Evolutionary conservation across 2,797 vertebrate genomes (phyloP), one percentile per base, ranked within the genome.

Genomic region (Otus scops): DNA sequence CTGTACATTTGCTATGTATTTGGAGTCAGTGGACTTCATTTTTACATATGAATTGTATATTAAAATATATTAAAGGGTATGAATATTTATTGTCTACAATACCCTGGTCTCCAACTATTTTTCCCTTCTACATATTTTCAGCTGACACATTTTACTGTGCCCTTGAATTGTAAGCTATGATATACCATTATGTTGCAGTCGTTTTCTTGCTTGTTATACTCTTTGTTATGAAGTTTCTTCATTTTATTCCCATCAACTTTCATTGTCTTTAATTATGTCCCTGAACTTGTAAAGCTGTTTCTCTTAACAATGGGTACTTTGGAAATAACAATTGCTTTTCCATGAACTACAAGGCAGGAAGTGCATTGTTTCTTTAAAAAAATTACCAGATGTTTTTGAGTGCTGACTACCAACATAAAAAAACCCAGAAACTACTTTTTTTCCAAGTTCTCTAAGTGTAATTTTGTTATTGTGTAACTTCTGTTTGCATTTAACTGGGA

Each of bases 181-280:
- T 77, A 86, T 4, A 78, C 60, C 77, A 85, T 89, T 36, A 76
- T 24, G 87, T 84, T 89, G 83, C 68, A 92, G 67, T 81, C 0
- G 1, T 93, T 95, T 60, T 53, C 84, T 93, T 65, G 60, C 67
- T 93, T 94, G 92, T 96, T 96, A 83, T 11, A 88, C 74, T 77
- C 95, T 88, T 91, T 94, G 84, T 96, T 81, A 76, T n/a, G 61
- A 88, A 93, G 92, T 69, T 93, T 92, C 86, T 96, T 97, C 79
- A 94, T 96, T 97, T 97, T 59, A 96, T 95, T 96, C 89, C 89
- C 91, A 97, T 95, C 95, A 96, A 92, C 92, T 94, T 95, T 89
- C 93, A 93, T 97, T 97, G 96, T 96, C 90, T 96, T 84, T 95
- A 97, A 96, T 92, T 93, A 93, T 70, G 86, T 81, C 85, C 94